These are phyloP conservation scores for Pachyseris speciosa DNA, from an alignment of 64 coral and sea anemone genomes.

Conservation along the genomic window DNA sequence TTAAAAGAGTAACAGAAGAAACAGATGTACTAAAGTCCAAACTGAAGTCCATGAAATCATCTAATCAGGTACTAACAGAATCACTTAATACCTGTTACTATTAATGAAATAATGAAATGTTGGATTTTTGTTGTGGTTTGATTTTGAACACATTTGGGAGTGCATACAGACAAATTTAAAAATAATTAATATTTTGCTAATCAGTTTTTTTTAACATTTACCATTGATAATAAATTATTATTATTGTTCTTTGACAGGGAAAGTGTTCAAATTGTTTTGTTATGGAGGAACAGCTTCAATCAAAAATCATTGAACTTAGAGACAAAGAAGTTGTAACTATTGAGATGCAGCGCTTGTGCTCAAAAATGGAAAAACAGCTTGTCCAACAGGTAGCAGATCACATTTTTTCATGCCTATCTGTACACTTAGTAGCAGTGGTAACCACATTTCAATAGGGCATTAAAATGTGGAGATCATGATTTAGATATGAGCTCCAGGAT, in stretches of 20 bases:
- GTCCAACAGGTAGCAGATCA: slow-evolving; percentile 70
- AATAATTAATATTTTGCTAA: too few relatives aligned
- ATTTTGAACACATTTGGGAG: too few relatives aligned
- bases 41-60: slow-evolving; percentile 59
- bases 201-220: not conserved
- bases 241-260: slow-evolving; percentile 48
- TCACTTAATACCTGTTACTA: not conserved
- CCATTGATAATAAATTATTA: not conserved
- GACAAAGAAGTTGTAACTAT: slow-evolving; percentile 73
- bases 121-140: too few relatives aligned
- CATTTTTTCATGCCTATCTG: not conserved
- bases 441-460: too few relatives aligned
- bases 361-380: slow-evolving; percentile 94
- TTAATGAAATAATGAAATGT: not conserved
- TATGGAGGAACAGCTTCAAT: slow-evolving; percentile 88
- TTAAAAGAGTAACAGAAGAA: slow-evolving; percentile 89
- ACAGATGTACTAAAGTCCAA: slow-evolving; percentile 66
- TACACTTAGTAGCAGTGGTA: not conserved
- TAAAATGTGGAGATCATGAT: too few relatives aligned
- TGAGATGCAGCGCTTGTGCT: slow-evolving; percentile 84
- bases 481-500: too few relatives aligned
- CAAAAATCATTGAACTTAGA: slow-evolving; percentile 78
- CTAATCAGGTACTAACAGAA: slow-evolving; percentile 46
- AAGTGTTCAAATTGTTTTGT: slow-evolving; percentile 78
- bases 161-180: too few relatives aligned